These are phyloP conservation scores for Brenthis daphne DNA, from an alignment of 2,888 invertebrate species.

Conservation along the genomic window DNA sequence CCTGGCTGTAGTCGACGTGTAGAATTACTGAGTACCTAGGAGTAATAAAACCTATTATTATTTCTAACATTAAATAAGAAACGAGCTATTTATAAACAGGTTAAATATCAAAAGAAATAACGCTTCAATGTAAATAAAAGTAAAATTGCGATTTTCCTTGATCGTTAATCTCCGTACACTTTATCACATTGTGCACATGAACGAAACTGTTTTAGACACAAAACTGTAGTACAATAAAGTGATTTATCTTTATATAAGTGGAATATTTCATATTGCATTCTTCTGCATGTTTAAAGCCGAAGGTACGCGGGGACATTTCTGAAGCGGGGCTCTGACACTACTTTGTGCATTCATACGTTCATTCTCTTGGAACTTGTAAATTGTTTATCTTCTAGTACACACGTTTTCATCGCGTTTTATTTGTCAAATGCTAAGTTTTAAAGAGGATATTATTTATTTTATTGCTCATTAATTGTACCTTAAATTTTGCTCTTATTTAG, in stretches of 20 bases:
- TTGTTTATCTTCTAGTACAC: constrained; percentile 9
- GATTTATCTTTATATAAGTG: constrained; percentile 18
- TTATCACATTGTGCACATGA: background rate
- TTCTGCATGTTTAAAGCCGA: constrained; percentile 10
- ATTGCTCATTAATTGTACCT: too few species aligned
- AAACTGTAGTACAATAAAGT: constrained; percentile 11
- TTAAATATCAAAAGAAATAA: too few species aligned
- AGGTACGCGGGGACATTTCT: constrained; percentile 14
- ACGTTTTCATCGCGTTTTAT: constrained; percentile 3
- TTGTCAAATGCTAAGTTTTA: constrained; percentile 13
- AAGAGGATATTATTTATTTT: background rate
- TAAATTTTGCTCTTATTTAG: too few species aligned
- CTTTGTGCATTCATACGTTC: constrained; percentile 23
- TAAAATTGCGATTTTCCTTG: background rate
- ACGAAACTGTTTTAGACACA: constrained; percentile 1
- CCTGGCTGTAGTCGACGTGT: too few species aligned
- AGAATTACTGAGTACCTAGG: too few species aligned
- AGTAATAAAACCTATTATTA: too few species aligned
- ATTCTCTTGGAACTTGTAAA: constrained; percentile 20
- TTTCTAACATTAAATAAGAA: too few species aligned
- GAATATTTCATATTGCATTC: constrained; percentile 20
- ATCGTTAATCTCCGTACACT: constrained; percentile 9
- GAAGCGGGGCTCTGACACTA: constrained; percentile 15
- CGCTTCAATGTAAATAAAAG: too few species aligned
- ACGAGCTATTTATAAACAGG: too few species aligned